Percentiles rank a stretch among this genome's conserved stretches.
Evolutionary conservation across 2,113 vertebrate species (phyloP).

Genomic region (Strigops habroptila): DNA sequence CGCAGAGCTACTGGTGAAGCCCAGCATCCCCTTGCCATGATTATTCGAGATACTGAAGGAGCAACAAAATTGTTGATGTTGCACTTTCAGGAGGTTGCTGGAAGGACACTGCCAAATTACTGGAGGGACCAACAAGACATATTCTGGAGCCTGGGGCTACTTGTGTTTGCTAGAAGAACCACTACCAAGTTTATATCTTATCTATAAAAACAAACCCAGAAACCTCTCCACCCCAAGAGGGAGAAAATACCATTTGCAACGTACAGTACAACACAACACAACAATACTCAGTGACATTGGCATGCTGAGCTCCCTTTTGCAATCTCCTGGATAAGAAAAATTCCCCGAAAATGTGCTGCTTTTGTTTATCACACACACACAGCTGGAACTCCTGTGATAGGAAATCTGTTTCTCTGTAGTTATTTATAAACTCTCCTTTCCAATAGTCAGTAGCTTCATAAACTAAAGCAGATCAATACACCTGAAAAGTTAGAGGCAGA

Average conservation of each 20-base stretch:
- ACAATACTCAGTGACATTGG: not conserved
- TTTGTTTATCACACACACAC: not conserved
- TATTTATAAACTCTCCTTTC: slow-evolving; percentile 51
- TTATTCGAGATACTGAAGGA: not conserved
- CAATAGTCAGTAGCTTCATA: slow-evolving; percentile 28
- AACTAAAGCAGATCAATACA: slow-evolving; percentile 48
- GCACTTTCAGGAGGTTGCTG: slow-evolving; percentile 7
- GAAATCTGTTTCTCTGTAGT: not conserved
- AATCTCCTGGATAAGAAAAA: slow-evolving; percentile 7
- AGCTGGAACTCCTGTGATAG: slow-evolving; percentile 29
- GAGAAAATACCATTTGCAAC: not conserved
- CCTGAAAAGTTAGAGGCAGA: slow-evolving; percentile 42
- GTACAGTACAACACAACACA: not conserved
- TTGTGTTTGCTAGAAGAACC: slow-evolving; percentile 25
- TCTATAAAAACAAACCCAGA: slow-evolving; percentile 34
- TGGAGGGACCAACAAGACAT: not conserved
- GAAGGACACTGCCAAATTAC: slow-evolving; percentile 16
- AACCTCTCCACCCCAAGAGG: slow-evolving; percentile 14
- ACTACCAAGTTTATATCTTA: slow-evolving; percentile 14
- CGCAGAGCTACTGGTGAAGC: not conserved
- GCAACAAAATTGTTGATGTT: not conserved
- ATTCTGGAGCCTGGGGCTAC: not conserved
- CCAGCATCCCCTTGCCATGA: not conserved
- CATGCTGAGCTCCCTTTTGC: slow-evolving; percentile 8
- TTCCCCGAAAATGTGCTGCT: not conserved